A percentile compares a stretch with the other conserved stretches of the same genome.
These are phyloP conservation scores for Simalia tracyae DNA, from an alignment of 2,797 vertebrate genomes.

Conservation along the genomic window DNA sequence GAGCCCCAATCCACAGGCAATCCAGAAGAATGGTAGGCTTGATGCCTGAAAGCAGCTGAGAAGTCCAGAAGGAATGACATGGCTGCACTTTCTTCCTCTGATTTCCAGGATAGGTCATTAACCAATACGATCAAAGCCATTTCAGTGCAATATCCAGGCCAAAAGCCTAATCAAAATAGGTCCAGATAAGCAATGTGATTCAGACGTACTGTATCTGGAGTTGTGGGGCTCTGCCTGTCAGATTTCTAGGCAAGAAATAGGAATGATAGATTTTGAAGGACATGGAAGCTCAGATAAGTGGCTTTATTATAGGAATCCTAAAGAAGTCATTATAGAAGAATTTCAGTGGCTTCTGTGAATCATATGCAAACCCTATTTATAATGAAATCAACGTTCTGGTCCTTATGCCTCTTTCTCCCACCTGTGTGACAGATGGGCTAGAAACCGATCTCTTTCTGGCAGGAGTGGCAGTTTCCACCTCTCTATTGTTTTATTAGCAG, in stretches of 20 bases:
- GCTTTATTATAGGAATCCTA: background rate
- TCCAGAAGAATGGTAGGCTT: background rate
- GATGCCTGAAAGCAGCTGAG: background rate
- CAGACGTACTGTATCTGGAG: background rate
- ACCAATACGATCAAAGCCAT: background rate
- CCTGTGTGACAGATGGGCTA: background rate
- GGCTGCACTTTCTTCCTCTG: background rate
- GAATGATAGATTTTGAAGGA: background rate
- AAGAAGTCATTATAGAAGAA: background rate
- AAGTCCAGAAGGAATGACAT: background rate
- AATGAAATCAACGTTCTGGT: background rate
- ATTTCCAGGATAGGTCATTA: background rate
- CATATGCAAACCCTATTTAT: background rate
- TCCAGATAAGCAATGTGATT: background rate
- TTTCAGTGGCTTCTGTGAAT: background rate
- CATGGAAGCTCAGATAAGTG: background rate
- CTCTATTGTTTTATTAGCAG: background rate
- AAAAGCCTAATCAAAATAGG: background rate
- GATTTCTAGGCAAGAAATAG: background rate
- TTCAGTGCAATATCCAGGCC: background rate
- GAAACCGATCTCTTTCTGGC: background rate
- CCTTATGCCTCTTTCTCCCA: background rate
- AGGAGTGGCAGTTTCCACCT: background rate
- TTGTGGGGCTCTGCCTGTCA: background rate
- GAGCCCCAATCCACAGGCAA: background rate